Conservation (phyloP, 2,888 invertebrate genomes). For the Psylliodes chrysocephalus region DNA sequence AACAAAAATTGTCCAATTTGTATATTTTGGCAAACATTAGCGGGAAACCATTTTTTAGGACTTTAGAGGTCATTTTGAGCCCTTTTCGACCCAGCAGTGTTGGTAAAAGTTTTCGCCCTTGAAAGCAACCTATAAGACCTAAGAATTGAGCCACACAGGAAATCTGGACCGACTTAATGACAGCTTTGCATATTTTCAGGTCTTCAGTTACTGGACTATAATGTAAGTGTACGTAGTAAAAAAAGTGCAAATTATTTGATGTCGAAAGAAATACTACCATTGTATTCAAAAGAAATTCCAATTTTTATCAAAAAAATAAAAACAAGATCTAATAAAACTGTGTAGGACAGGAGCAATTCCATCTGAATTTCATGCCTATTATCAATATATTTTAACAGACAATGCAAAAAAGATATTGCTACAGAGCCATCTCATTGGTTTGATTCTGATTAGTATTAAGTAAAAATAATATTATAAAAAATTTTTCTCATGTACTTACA, state of each 20-base stretch:
- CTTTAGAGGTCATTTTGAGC: too few relatives aligned
- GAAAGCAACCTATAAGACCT: too few relatives aligned
- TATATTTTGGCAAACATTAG: too few relatives aligned
- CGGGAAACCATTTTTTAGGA: too few relatives aligned
- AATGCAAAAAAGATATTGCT: not conserved
- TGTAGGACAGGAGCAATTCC: not conserved
- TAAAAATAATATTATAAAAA: not conserved
- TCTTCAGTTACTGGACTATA: too few relatives aligned
- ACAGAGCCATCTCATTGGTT: not conserved
- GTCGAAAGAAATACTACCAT: not conserved
- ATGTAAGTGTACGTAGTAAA: not conserved
- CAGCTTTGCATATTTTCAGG: too few relatives aligned
- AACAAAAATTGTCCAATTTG: too few relatives aligned
- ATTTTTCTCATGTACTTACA: too few relatives aligned
- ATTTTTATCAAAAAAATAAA: not conserved
- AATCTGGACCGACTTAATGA: too few relatives aligned
- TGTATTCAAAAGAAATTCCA: not conserved
- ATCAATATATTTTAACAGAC: not conserved
- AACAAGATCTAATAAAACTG: not conserved
- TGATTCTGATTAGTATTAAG: not conserved
- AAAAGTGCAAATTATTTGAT: not conserved
- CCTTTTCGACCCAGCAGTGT: too few relatives aligned
- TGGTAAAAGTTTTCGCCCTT: too few relatives aligned
- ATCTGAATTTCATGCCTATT: not conserved
- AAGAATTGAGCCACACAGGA: too few relatives aligned